These are phyloP conservation scores for Temnopleurus reevesii DNA, from an alignment of 53 echinoderm and acorn worm genomes.

Conservation along the genomic window DNA sequence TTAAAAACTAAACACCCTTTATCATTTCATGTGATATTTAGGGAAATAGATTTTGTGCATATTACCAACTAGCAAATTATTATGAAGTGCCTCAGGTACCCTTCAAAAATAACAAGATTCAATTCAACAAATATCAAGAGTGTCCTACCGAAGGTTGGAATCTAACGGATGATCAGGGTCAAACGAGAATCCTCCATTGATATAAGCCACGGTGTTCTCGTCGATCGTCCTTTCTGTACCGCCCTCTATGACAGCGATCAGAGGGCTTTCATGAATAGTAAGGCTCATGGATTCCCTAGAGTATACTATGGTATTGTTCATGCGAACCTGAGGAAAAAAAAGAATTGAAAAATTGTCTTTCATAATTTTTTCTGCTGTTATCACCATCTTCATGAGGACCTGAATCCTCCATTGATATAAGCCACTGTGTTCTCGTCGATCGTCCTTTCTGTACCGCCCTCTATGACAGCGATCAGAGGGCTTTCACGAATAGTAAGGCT, in stretches of 20 bases:
- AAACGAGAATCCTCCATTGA: constrained; percentile 77
- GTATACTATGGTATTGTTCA: constrained; percentile 95
- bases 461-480: constrained; percentile 73
- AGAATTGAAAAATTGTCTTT: no score
- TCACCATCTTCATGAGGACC: no score
- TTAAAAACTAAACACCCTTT: no score
- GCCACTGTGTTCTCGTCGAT: constrained; percentile 61
- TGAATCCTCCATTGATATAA: constrained; percentile 66
- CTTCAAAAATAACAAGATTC: no score
- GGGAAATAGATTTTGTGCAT: no score
- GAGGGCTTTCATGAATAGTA: constrained; percentile 59
- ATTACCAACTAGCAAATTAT: no score
- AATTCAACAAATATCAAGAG: not conserved
- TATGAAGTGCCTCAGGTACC: no score
- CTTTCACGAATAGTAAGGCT: constrained; percentile 63
- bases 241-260: constrained; percentile 83
- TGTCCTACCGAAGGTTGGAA: constrained; percentile 43
- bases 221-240: constrained; percentile 78
- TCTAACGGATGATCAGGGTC: constrained; percentile 74
- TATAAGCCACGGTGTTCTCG: constrained; percentile 47
- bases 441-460: constrained; percentile 82
- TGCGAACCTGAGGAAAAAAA: constrained; percentile 65
- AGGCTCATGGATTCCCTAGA: constrained; percentile 56
- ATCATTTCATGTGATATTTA: no score
- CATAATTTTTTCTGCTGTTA: no score